Evolutionary conservation across 2,888 invertebrate genomes (phyloP), one percentile per base, ranked within the genome.

Genomic region (Coelopa pilipes): DNA sequence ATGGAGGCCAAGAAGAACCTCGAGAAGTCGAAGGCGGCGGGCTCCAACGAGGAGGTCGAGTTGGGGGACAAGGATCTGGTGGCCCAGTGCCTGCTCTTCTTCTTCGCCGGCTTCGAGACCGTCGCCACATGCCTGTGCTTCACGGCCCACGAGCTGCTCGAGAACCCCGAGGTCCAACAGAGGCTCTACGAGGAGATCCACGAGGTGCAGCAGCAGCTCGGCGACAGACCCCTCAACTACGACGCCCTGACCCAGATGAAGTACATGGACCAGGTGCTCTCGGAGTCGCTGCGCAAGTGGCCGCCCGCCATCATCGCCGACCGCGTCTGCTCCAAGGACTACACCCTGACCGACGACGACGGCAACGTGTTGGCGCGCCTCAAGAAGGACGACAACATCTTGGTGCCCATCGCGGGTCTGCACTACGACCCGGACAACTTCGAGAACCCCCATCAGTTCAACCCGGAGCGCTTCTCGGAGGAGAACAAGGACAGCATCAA

Each of bases 261-360:
- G 17, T 91, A 91, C 75, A 79, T 91, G 85, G 91, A 91, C 75
- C 90, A 90, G 90, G 90, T 91, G 0, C 81, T 91, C 0, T 89
- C 90, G 82, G 90, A 90, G 79, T 68, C 85, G 0, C 81, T 90
- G 10, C 81, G 90, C 46, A 79, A 81, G 62, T 79, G 90, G 89
- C 88, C 90, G 0, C 86, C 89, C 0, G 86, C 79, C 0, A 50
- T 84, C 0, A 79, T 81, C 0, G 78, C 86, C 10, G 90, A 90
- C 74, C 86, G 90, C 45, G 57, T 84, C 0, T 90, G 90, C 76
- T 80, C 81, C 0, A 89, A 88, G 78, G 87, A 88, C 65, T 90
- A 89, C 53, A 68, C 71, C 3, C 45, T 77, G 10, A 75, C 47
- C 3, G 82, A 77, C 72, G 63, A 24, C 9, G 0, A 76, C 90